Conservation (phyloP, 2,888 invertebrate genomes). For the Cotesia congregata region DNA sequence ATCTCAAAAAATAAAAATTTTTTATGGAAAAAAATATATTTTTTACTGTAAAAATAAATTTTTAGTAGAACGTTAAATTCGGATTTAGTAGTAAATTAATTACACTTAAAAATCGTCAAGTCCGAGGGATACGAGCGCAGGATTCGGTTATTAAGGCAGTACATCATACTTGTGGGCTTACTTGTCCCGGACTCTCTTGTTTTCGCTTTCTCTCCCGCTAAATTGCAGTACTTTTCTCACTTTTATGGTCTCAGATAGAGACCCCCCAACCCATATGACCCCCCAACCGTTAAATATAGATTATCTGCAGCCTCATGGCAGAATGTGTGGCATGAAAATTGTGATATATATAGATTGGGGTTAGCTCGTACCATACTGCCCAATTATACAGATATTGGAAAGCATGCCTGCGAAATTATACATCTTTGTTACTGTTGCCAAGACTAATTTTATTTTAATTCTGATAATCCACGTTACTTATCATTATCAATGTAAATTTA, state of each 20-base stretch:
- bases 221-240: slow-evolving; percentile 30
- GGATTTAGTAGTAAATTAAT: slow-evolving; percentile 63
- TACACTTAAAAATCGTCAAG: slow-evolving; percentile 67
- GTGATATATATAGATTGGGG: slow-evolving; percentile 12
- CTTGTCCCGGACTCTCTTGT: slow-evolving; percentile 32
- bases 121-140: slow-evolving; percentile 51
- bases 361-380: slow-evolving; percentile 7
- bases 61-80: slow-evolving; percentile 20
- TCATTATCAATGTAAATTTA: not conserved
- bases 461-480: not conserved
- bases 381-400: slow-evolving; percentile 56
- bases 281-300: slow-evolving; percentile 47
- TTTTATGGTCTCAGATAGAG: slow-evolving; percentile 26
- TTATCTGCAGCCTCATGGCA: slow-evolving; percentile 44
- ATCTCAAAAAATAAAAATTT: not conserved
- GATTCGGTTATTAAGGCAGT: slow-evolving; percentile 67
- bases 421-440: not conserved
- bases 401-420: slow-evolving; percentile 37
- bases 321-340: slow-evolving; percentile 36
- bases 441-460: not conserved
- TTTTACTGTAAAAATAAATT: slow-evolving; percentile 14
- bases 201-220: slow-evolving; percentile 21
- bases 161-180: slow-evolving; percentile 61
- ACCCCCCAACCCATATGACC: slow-evolving; percentile 33
- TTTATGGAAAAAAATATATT: not conserved